Base-by-base conservation (phyloP, 2,888 invertebrate genomes). In the Athalia rosae region DNA sequence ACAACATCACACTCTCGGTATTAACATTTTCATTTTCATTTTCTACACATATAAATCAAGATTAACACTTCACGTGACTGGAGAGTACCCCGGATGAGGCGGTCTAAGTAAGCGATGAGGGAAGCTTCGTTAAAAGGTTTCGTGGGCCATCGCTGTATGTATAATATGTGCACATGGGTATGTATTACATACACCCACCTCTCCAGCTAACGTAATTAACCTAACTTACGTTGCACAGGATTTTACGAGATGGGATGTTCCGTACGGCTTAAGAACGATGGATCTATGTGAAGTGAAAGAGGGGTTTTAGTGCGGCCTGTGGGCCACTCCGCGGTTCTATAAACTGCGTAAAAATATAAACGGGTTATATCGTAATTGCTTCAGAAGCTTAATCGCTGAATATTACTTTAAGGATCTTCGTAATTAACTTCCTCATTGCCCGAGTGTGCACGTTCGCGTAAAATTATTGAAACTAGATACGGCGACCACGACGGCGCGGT, bases 21-120 rank as follows among this genome's bases (percentile, higher is more conserved):
- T 71, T 45, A 71, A 56, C 71, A 58, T 58, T 58, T 58, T 71
- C 58, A 71, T 71, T 71, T 58, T 71, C 58, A 71, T 71, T 71
- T 58, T 58, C 58, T 56, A 45, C 43, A 71, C 45, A 58, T 43
- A 56, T 71, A 45, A 58, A 71, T 43, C 71, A 71, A 56, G 71
- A 71, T 71, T 71, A 69, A 13, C 13, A 45, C 8, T 0, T 53
- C 50, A 67, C 50, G 67, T 50, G 67, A 67, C 67, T 67, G 28
- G 28, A 48, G 15, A 67, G 67, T 67, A 67, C 11, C 50, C 53
- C 53, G 67, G 67, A 50, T 67, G 28, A 67, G 67, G 41, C 28
- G 28, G 28, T 28, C 28, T 28, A 28, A 28, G 8, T 67, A 67
- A 67, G 50, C 50, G 67, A 48, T 15, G 67, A 41, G 50, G 50